Conservation (phyloP, 1,140 invertebrate species). For the Mya arenaria region DNA sequence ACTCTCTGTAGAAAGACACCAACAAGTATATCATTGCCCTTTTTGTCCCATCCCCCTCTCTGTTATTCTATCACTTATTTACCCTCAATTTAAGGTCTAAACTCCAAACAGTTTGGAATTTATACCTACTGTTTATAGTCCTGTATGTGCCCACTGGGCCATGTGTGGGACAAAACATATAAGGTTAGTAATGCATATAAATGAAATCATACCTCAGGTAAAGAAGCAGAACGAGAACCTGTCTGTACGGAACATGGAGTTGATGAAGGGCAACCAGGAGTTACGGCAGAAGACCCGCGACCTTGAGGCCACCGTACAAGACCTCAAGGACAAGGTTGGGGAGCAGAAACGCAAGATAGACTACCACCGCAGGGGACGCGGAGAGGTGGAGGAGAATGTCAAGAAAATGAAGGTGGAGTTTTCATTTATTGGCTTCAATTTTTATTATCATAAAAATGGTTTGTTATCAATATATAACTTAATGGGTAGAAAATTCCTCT, state of each 20-base stretch:
- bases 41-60: too few species aligned
- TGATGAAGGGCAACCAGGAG: constrained; percentile 74
- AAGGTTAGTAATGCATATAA: too few species aligned
- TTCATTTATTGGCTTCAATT: not conserved
- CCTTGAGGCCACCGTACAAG: constrained; percentile 64
- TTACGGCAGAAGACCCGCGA: constrained; percentile 72
- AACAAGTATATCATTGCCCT: too few species aligned
- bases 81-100: too few species aligned
- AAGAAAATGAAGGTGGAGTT: constrained; percentile 71
- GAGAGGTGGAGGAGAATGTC: constrained; percentile 73
- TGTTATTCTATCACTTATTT: too few species aligned
- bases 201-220: too few species aligned
- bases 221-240: constrained; percentile 75
- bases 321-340: constrained; percentile 71
- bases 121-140: too few species aligned
- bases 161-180: too few species aligned
- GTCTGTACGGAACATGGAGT: constrained; percentile 71
- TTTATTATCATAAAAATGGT: too few species aligned
- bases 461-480: not conserved
- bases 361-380: constrained; percentile 70
- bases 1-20: too few species aligned
- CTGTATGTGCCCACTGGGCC: too few species aligned
- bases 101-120: too few species aligned
- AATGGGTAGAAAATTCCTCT: not conserved
- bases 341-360: constrained; percentile 75